phyloP scores from a whole-genome alignment of 2,888 invertebrate species.

The Agrochola lota region DNA sequence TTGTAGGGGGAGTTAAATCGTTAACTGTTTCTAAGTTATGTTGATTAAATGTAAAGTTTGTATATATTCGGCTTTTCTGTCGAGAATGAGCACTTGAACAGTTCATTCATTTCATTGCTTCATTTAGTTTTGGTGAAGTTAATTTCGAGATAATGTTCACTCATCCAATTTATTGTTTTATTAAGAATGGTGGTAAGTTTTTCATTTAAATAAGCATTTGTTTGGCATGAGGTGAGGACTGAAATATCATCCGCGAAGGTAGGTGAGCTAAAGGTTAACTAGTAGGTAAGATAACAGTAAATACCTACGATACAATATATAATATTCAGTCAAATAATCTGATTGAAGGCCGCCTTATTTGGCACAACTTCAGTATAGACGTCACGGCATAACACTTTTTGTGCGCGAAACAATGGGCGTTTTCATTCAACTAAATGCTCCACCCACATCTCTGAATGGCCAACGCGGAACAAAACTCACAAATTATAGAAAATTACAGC shows the following conservation, averaged over 20 bases:
- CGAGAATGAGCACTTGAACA: too few relatives aligned
- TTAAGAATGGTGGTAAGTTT: too few relatives aligned
- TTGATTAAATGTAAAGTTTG: too few relatives aligned
- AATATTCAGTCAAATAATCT: background rate
- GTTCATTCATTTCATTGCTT: too few relatives aligned
- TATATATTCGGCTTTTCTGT: too few relatives aligned
- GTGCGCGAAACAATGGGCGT: conserved; percentile 55
- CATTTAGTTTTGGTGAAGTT: too few relatives aligned
- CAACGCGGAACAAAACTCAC: conserved; percentile 33
- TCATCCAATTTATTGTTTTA: too few relatives aligned
- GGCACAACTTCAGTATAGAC: conserved; percentile 22
- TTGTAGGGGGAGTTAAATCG: too few relatives aligned
- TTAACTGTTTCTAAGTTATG: too few relatives aligned
- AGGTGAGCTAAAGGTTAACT: background rate
- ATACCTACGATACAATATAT: background rate
- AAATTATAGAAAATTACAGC: conserved; percentile 36
- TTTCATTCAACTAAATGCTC: conserved; percentile 48
- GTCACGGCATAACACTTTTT: conserved; percentile 46
- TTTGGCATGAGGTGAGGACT: too few relatives aligned
- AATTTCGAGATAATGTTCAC: too few relatives aligned
- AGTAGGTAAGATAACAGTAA: background rate
- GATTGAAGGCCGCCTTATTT: conserved; percentile 6
- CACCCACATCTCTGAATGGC: conserved; percentile 58
- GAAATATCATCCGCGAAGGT: background rate
- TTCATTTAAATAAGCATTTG: too few relatives aligned